phyloP scores from a whole-genome alignment of 1,140 invertebrate genomes.

The Drosophila hydei region DNA sequence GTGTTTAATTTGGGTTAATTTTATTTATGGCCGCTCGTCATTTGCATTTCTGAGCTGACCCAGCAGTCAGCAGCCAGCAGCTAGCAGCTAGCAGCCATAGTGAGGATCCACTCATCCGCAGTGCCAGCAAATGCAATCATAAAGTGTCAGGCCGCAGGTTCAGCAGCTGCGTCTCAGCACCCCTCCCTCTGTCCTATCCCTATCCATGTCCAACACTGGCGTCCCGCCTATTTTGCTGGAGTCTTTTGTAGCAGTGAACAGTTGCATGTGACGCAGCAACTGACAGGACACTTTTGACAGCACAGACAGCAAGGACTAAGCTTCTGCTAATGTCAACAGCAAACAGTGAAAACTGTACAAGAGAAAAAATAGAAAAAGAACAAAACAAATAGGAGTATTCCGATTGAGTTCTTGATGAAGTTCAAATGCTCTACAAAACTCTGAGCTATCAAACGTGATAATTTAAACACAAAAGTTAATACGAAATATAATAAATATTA shows the following conservation, averaged over 20 bases:
- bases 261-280: conserved; percentile 63
- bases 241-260: conserved; percentile 45
- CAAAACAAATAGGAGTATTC: conserved; percentile 9
- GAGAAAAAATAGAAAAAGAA: conserved; percentile 3
- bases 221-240: conserved; percentile 20
- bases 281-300: conserved; percentile 79
- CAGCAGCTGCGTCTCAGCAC: conserved; percentile 5
- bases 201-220: no score
- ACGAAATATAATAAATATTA: no score
- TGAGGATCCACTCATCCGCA: conserved; percentile 6
- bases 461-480: no score
- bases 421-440: neutral
- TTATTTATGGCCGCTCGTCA: conserved; percentile 78
- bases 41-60: conserved; percentile 49
- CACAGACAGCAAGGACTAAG: conserved; percentile 73
- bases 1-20: conserved; percentile 83
- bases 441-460: no score
- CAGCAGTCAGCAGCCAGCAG: conserved; percentile 6
- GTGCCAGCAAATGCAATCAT: conserved; percentile 45
- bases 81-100: conserved; percentile 24
- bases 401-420: neutral
- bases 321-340: conserved; percentile 80
- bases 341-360: conserved; percentile 66
- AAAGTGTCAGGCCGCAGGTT: conserved; percentile 34
- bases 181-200: neutral